Percentiles rank a stretch among this genome's conserved stretches.
Conservation (phyloP, 2,888 invertebrate species). For the Lamproptera curius region DNA sequence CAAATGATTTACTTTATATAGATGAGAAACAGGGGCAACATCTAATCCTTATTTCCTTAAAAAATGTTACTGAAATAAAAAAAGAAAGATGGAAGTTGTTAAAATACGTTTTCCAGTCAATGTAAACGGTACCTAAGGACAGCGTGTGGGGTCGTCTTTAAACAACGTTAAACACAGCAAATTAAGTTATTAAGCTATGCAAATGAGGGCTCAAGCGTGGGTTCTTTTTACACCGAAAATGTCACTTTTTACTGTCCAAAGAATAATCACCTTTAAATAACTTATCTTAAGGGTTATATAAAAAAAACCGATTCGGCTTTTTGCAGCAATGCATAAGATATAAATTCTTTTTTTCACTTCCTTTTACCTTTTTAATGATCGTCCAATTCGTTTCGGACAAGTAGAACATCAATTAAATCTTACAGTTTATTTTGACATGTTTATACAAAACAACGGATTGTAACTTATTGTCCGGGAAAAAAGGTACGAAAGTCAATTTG, state of each 20-base stretch:
- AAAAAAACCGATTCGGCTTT: background rate
- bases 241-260: background rate
- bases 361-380: conserved; percentile 12
- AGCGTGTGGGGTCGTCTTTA: conserved; percentile 28
- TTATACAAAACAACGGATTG: background rate
- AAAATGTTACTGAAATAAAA: no score
- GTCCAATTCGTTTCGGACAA: background rate
- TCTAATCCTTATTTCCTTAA: no score
- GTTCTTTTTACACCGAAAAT: conserved; percentile 3
- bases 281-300: background rate
- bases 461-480: no score
- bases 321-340: background rate
- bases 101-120: background rate
- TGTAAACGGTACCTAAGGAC: conserved; percentile 7
- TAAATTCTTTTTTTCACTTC: background rate
- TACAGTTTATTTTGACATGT: conserved; percentile 1
- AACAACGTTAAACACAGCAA: conserved; percentile 28
- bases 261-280: background rate
- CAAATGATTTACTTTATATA: no score
- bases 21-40: no score
- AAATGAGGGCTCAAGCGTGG: conserved; percentile 32
- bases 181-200: conserved; percentile 43
- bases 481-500: no score
- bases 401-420: conserved; percentile 3
- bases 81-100: no score